Evolutionary conservation across 2,113 vertebrate genomes (phyloP).

Genomic region (Acanthochromis polyacanthus): DNA sequence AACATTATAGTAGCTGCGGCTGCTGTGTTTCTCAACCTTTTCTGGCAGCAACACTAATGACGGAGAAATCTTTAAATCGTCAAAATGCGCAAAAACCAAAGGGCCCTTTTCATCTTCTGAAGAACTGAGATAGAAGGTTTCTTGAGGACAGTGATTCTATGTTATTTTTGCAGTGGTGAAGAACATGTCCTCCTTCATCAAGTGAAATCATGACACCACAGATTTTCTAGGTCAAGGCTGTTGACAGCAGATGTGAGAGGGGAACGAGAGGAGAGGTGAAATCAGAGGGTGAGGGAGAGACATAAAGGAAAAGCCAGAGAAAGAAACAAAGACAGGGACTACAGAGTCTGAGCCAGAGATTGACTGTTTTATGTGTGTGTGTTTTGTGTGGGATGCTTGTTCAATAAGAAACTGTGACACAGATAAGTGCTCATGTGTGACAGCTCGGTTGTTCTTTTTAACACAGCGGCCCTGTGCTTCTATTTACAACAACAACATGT

Average conservation of each 20-base stretch:
- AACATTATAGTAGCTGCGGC: background rate
- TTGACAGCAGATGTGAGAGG: constrained; percentile 15
- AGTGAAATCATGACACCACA: constrained; percentile 47
- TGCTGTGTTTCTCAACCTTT: constrained; percentile 2
- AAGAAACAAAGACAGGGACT: constrained; percentile 9
- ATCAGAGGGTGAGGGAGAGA: constrained; percentile 20
- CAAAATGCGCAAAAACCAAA: background rate
- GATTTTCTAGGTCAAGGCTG: constrained; percentile 64
- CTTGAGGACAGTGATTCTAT: background rate
- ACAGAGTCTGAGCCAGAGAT: constrained; percentile 19
- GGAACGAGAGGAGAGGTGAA: constrained; percentile 32
- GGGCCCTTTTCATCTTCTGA: background rate
- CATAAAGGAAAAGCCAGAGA: constrained; percentile 7
- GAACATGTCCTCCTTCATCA: constrained; percentile 44
- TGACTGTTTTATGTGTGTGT: background rate
- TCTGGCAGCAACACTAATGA: background rate
- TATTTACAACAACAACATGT: constrained; percentile 42
- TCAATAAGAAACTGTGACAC: constrained; percentile 53
- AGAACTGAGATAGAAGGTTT: constrained; percentile 23
- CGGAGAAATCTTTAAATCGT: constrained; percentile 20
- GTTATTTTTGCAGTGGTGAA: constrained; percentile 7
- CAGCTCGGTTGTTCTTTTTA: constrained; percentile 58
- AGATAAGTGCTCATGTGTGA: constrained; percentile 57
- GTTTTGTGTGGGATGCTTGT: constrained; percentile 4
- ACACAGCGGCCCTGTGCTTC: constrained; percentile 25